These are phyloP conservation scores for Drosophila greeni DNA, from an alignment of 2,888 invertebrate genomes.

Conservation along the genomic window DNA sequence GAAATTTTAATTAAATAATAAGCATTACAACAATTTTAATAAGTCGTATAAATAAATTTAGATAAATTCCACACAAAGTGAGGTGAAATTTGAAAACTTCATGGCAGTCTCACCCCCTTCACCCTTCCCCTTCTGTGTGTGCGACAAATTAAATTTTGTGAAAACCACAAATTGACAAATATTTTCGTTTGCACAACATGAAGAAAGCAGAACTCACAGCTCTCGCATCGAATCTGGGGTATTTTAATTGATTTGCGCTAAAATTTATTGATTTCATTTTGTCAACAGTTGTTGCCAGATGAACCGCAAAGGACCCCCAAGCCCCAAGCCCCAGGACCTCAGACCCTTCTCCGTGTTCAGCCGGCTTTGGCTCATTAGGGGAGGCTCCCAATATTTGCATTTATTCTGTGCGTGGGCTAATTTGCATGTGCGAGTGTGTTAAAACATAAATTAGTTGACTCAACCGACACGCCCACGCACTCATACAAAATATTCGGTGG, in stretches of 20 bases:
- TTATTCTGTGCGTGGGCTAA: conserved; percentile 55
- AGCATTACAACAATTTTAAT: conserved; percentile 64
- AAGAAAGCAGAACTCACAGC: conserved; percentile 21
- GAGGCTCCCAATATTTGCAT: conserved; percentile 40
- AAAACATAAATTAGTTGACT: conserved; percentile 60
- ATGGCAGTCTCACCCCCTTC: neutral
- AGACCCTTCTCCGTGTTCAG: neutral
- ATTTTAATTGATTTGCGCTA: conserved; percentile 72
- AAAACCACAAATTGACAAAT: conserved; percentile 72
- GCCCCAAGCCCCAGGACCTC: conserved; percentile 5
- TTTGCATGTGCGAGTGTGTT: conserved; percentile 67
- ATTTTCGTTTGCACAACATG: conserved; percentile 67
- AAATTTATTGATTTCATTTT: conserved; percentile 75
- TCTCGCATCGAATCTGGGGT: conserved; percentile 38
- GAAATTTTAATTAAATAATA: conserved; percentile 70
- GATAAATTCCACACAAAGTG: conserved; percentile 42
- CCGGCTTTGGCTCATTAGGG: conserved; percentile 49
- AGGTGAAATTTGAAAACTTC: conserved; percentile 21
- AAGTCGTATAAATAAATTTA: conserved; percentile 70
- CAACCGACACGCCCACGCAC: conserved; percentile 21
- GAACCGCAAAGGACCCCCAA: conserved; percentile 45
- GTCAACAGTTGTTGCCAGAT: conserved; percentile 65
- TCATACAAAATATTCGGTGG: conserved; percentile 4
- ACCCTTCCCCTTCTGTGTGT: conserved; percentile 14
- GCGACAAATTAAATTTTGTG: conserved; percentile 69